Evolutionary conservation across 2,888 invertebrate species (phyloP), one percentile per base, ranked within the genome.

Genomic region (Dasypolia templi): DNA sequence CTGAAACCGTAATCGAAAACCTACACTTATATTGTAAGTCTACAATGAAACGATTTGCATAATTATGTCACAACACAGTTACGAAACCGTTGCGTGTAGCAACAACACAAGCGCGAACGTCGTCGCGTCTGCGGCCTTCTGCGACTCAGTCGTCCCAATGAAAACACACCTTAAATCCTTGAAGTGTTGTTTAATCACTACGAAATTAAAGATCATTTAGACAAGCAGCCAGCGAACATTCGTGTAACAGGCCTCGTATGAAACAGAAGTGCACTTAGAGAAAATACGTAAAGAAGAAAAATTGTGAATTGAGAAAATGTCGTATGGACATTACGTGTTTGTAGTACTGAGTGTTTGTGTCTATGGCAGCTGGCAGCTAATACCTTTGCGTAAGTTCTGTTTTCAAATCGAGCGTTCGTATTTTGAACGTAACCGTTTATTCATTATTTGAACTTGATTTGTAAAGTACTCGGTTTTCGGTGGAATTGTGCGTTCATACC

Each of bases 311-410:
- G 51, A 65, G 53, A 86, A 82, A 77, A 90, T 90, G 89, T 82
- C 86, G 59, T 85, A 86, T 72, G 85, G 87, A 78, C 86, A 88
- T 67, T 82, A 89, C 64, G 84, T 90, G 75, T 64, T 93, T 44
- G 66, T 93, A 22, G 89, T 93, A 84, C 81, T 94, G 75, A 91
- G 91, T 89, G 88, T 92, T 75, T 91, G 93, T 83, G 88, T 93
- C 39, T 93, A 93, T 70, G 90, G 91, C 80, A 94, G 94, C 67
- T 88, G 91, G 68, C 94, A 96, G 84, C 81, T 95, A 81, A 83
- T 95, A 46, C 94, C 94, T 29, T 90, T 96, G 84, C 95, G 95
- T 96, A 89, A 96, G 95, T 95, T 84, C 62, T 82, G 68, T 66
- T 81, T 85, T 75, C 75, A 56, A 64, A 72, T 58, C 0, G 6